Evolutionary conservation across 2,888 invertebrate species (phyloP).

Genomic region (Vanessa cardui): DNA sequence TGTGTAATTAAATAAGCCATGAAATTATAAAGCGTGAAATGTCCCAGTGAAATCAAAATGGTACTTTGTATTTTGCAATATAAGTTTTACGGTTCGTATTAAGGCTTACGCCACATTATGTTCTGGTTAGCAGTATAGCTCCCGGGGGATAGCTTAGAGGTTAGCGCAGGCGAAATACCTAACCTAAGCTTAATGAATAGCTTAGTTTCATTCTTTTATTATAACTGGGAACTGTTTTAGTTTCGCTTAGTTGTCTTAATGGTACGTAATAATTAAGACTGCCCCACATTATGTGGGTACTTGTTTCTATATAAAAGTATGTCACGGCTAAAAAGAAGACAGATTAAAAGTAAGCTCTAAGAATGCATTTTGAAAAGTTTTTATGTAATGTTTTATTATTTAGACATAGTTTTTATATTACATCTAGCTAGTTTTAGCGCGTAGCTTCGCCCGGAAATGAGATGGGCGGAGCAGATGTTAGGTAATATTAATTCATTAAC

Average conservation of each 20-base stretch:
- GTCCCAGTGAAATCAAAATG: slow-evolving; percentile 9
- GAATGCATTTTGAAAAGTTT: too few relatives aligned
- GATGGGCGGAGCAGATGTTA: too few relatives aligned
- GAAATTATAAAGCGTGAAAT: neutral
- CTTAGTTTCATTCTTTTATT: slow-evolving; percentile 13
- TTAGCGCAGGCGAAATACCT: slow-evolving; percentile 31
- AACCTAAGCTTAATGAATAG: slow-evolving; percentile 31
- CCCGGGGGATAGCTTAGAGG: slow-evolving; percentile 44
- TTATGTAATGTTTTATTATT: neutral
- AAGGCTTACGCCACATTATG: slow-evolving; percentile 41
- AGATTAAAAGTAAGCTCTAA: too few relatives aligned
- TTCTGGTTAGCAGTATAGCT: slow-evolving; percentile 40
- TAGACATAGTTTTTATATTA: neutral
- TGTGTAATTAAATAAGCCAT: neutral
- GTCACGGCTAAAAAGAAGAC: too few relatives aligned
- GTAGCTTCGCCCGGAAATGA: too few relatives aligned
- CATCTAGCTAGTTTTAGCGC: too few relatives aligned
- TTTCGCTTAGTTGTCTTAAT: slow-evolving; percentile 12
- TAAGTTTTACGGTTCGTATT: slow-evolving; percentile 42
- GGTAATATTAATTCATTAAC: too few relatives aligned
- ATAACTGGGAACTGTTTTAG: slow-evolving; percentile 13
- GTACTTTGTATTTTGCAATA: slow-evolving; percentile 11
- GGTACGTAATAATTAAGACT: slow-evolving; percentile 4
- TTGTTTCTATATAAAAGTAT: too few relatives aligned
- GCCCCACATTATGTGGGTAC: too few relatives aligned